phyloP scores from a whole-genome alignment of 2,888 invertebrate species.

The Empis livida region DNA sequence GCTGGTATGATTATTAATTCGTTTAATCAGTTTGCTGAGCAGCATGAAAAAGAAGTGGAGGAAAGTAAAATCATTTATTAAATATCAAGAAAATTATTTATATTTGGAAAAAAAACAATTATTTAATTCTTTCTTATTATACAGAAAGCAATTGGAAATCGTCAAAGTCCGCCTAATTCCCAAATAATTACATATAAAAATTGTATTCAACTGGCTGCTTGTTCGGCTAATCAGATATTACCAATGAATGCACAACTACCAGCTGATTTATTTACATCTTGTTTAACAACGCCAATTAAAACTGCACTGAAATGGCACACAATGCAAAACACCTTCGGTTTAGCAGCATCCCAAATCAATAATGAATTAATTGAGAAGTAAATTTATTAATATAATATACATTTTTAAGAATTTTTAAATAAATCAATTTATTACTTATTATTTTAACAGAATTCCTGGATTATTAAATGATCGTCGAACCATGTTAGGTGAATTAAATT shows the following conservation, averaged over 20 bases:
- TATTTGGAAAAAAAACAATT: not conserved
- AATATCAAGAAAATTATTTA: not conserved
- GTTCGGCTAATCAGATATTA: conserved; percentile 80
- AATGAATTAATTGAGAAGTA: conserved; percentile 84
- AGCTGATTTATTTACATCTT: conserved; percentile 94
- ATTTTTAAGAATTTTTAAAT: not conserved
- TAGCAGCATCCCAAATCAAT: conserved; percentile 71
- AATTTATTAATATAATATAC: not conserved
- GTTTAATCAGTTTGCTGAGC: conserved; percentile 78
- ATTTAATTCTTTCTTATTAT: not conserved
- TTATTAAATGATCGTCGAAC: conserved; percentile 87
- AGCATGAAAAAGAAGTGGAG: conserved; percentile 74
- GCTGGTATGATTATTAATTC: conserved; percentile 93
- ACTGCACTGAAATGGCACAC: conserved; percentile 92
- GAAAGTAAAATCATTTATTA: conserved; percentile 24
- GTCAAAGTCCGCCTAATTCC: conserved; percentile 8
- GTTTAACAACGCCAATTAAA: conserved; percentile 96
- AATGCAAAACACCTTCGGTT: conserved; percentile 61
- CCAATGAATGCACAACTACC: conserved; percentile 97
- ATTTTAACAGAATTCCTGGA: conserved; percentile 70
- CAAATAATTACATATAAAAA: conserved; percentile 55
- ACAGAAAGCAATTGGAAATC: not conserved
- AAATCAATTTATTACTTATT: conserved; percentile 1
- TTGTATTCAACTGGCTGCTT: conserved; percentile 95
- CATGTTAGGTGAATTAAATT: conserved; percentile 97